Evolutionary conservation across 2,888 invertebrate genomes (phyloP).

Genomic region (Sussaba pulchella): DNA sequence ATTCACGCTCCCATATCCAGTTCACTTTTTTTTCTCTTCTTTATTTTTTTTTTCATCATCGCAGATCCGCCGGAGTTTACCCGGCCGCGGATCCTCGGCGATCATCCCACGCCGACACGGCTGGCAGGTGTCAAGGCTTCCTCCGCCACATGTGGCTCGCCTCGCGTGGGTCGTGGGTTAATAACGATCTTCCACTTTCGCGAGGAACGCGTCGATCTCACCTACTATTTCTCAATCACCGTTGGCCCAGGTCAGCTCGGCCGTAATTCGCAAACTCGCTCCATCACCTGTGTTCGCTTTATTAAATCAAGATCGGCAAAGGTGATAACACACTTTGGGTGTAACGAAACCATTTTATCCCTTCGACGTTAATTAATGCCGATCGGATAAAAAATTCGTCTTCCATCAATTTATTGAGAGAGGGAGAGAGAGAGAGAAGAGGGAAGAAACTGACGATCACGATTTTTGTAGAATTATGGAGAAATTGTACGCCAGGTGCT

Average conservation of each 20-base stretch:
- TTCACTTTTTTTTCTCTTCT: slow-evolving; percentile 15
- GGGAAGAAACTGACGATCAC: slow-evolving; percentile 31
- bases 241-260: slow-evolving; percentile 70
- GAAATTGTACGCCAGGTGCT: slow-evolving; percentile 36
- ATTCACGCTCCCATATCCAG: slow-evolving; percentile 55
- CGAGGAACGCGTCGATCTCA: background rate
- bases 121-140: slow-evolving; percentile 78
- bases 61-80: slow-evolving; percentile 44
- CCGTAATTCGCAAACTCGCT: slow-evolving; percentile 3
- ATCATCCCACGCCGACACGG: slow-evolving; percentile 71
- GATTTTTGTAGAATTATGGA: slow-evolving; percentile 12
- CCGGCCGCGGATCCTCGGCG: slow-evolving; percentile 45
- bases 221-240: slow-evolving; percentile 42
- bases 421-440: too few relatives aligned
- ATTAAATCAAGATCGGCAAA: slow-evolving; percentile 63
- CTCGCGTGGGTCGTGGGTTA: slow-evolving; percentile 33
- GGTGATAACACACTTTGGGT: slow-evolving; percentile 57
- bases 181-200: slow-evolving; percentile 27
- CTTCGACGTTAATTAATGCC: slow-evolving; percentile 7
- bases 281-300: slow-evolving; percentile 17
- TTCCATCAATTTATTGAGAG: slow-evolving; percentile 52
- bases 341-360: slow-evolving; percentile 44
- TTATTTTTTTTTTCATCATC: slow-evolving; percentile 9
- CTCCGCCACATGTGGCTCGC: slow-evolving; percentile 29
- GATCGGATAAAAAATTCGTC: slow-evolving; percentile 9